Evolutionary conservation across 2,113 vertebrate genomes (phyloP).

Genomic region (Oxyura jamaicensis): DNA sequence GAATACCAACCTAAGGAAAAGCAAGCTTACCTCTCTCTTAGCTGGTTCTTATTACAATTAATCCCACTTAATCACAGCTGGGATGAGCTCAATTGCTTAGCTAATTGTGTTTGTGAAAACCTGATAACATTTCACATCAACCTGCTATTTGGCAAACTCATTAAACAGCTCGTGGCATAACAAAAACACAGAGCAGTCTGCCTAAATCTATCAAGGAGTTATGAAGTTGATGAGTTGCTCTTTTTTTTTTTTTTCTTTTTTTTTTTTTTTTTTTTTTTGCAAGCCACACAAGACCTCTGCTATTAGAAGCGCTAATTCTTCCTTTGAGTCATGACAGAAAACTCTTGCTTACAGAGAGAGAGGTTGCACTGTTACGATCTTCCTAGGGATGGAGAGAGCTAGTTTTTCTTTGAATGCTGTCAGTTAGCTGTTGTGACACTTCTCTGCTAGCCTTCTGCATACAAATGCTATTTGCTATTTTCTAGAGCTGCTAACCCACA

Average conservation of each 20-base stretch:
- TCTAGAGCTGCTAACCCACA: not conserved
- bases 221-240: not conserved
- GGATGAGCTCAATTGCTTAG: constrained; percentile 40
- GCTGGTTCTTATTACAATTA: constrained; percentile 52
- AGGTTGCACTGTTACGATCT: not conserved
- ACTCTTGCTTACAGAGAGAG: not conserved
- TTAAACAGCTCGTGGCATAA: not conserved
- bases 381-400: not conserved
- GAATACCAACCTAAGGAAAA: not conserved
- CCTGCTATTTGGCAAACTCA: not conserved
- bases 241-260: not conserved
- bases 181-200: not conserved
- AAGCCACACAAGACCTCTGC: not conserved
- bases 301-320: not conserved
- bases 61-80: constrained; percentile 32
- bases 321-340: not conserved
- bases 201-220: not conserved
- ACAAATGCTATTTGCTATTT: not conserved
- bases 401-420: not conserved
- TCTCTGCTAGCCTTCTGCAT: not conserved
- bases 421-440: not conserved
- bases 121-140: constrained; percentile 27
- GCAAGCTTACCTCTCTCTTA: constrained; percentile 36
- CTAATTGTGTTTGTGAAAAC: constrained; percentile 34
- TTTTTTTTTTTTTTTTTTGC: not conserved